Percentiles rank a stretch among this genome's conserved stretches.
These are phyloP conservation scores for Struthio camelus DNA, from an alignment of 2,113 vertebrate species.

Conservation along the genomic window DNA sequence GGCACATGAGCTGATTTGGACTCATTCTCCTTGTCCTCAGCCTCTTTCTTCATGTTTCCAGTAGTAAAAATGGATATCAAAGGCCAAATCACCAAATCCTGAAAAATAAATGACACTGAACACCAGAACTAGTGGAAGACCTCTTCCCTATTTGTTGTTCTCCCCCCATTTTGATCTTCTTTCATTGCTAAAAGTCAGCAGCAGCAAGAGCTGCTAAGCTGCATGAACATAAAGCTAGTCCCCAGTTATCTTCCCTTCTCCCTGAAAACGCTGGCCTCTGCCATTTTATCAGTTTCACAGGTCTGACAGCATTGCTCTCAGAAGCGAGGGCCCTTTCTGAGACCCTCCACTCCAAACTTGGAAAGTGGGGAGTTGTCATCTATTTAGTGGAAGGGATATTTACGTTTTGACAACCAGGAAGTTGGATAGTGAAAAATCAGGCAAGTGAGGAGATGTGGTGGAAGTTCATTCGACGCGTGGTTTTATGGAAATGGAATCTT, in stretches of 20 bases:
- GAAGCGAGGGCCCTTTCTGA: not conserved
- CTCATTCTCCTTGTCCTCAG: not conserved
- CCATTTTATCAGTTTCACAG: not conserved
- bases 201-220: not conserved
- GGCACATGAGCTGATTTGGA: accelerated
- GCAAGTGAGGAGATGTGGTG: not conserved
- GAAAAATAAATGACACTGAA: not conserved
- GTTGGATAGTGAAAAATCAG: not conserved
- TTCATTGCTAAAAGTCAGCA: not conserved
- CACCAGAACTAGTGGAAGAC: accelerated
- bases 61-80: not conserved
- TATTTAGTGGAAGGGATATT: not conserved
- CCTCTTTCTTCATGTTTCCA: not conserved
- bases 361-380: not conserved
- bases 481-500: not conserved
- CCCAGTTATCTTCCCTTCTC: not conserved
- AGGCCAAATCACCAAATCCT: not conserved
- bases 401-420: not conserved
- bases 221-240: not conserved
- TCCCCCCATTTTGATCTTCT: not conserved
- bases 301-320: not conserved
- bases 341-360: not conserved
- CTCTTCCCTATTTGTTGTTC: not conserved
- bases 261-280: not conserved
- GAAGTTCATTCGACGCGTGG: not conserved